Evolutionary conservation across 2,888 invertebrate species (phyloP).

Genomic region (Anagyrus pseudococci): DNA sequence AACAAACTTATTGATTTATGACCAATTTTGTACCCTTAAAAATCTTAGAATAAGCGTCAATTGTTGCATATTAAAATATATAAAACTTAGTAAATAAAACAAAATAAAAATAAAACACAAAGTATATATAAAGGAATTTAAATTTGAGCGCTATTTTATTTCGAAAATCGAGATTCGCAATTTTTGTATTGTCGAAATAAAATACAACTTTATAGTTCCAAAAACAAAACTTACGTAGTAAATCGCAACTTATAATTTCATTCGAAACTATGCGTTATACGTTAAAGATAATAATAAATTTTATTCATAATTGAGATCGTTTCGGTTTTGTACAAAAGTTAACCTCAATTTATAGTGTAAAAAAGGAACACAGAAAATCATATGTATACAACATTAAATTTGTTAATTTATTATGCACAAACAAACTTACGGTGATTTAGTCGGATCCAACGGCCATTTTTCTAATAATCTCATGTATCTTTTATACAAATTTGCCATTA

Average conservation of each 20-base stretch:
- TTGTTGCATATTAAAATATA: too few species aligned
- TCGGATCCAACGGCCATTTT: constrained; percentile 79
- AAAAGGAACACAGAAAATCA: neutral
- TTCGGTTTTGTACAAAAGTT: neutral
- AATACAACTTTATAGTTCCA: too few species aligned
- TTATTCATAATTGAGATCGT: neutral
- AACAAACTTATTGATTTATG: too few species aligned
- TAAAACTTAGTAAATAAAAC: too few species aligned
- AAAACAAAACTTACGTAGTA: neutral
- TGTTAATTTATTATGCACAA: neutral
- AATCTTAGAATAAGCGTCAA: too few species aligned
- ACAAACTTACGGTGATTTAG: constrained; percentile 74
- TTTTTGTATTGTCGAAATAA: too few species aligned
- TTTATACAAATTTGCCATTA: constrained; percentile 75
- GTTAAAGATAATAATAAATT: neutral
- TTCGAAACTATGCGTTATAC: too few species aligned
- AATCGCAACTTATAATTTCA: neutral
- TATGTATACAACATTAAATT: neutral
- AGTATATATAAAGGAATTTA: neutral
- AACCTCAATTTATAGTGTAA: too few species aligned
- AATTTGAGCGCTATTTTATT: neutral
- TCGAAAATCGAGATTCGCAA: neutral
- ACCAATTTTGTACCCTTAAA: too few species aligned
- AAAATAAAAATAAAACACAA: neutral
- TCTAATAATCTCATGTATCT: constrained; percentile 76